Percentiles rank a stretch among this genome's conserved stretches.
These are phyloP conservation scores for Rotaria socialis DNA, from an alignment of 2,888 invertebrate genomes.

Conservation along the genomic window DNA sequence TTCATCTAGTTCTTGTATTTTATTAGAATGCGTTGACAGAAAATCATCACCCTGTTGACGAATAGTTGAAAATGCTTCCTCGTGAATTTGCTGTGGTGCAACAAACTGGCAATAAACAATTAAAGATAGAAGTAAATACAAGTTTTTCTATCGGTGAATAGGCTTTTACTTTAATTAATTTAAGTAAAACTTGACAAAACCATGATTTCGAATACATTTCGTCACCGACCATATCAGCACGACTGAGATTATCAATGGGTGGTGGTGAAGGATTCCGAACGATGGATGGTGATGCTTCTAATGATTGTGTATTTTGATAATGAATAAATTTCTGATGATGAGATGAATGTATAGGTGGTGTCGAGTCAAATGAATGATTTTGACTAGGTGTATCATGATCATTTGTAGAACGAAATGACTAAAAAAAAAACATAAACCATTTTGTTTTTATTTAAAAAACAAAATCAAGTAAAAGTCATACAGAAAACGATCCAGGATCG, in stretches of 20 bases:
- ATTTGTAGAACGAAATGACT: not conserved
- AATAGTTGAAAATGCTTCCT: not conserved
- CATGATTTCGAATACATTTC: slow-evolving; percentile 27
- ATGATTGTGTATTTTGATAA: not conserved
- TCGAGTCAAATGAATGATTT: not conserved
- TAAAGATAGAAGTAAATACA: not conserved
- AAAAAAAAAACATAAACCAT: not conserved
- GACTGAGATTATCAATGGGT: not conserved
- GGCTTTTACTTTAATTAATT: not conserved
- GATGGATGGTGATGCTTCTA: not conserved
- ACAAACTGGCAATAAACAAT: not conserved
- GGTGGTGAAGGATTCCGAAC: slow-evolving; percentile 31
- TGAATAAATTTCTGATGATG: not conserved
- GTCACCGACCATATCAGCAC: slow-evolving; percentile 23
- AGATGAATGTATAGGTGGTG: not conserved
- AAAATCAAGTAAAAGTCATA: not conserved
- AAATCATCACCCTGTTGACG: slow-evolving; percentile 31
- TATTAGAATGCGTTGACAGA: not conserved
- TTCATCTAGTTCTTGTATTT: slow-evolving; percentile 25
- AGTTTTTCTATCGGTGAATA: no score
- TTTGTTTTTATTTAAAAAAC: no score
- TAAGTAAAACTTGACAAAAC: slow-evolving; percentile 5
- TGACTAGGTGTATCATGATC: not conserved
- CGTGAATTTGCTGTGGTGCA: not conserved
- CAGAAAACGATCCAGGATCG: not conserved